Base-by-base conservation (phyloP, 2,797 vertebrate species). In the Steatocranus sp. region DNA sequence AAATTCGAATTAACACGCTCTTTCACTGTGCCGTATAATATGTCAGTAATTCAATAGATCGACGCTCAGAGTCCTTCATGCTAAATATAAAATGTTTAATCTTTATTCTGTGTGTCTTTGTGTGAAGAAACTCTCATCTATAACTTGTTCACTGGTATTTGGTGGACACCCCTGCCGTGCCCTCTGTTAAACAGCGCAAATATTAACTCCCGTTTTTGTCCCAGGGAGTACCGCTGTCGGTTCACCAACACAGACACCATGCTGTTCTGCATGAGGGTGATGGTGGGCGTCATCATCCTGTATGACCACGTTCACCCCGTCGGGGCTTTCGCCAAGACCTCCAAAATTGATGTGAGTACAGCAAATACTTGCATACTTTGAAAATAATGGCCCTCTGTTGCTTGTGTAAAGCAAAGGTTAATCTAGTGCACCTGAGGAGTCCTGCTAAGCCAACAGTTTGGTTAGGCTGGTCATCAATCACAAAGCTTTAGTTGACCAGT, bases 241-340 rank as follows among this genome's bases (percentile, higher is more conserved):
- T 98, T 98, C 96, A 97, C 97, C 93, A 98, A 97, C 95, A 98
- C 97, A 3, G 97, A 98, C 95, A 98, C 97, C 51, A 97, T 98
- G 93, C 95, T 98, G 85, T 98, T 98, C 97, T 98, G 97, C 89
- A 98, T 98, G 97, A 91, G 97, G 89, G 97, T 98, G 92, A 98
- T 98, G 97, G 97, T 98, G 1, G 97, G 97, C 0, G 97, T 98
- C 95, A 98, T 98, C 92, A 98, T 98, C 86, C 97, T 98, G 87
- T 98, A 98, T 0, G 97, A 98, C 93, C 97, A 98, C 1, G 97
- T 98, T 76, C 97, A 98, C 87, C 97, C 97, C 0, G 97, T 98
- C 51, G 97, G 97, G 78, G 97, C 97, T 86, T 98, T 98, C 0
- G 97, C 97, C 27, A 98, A 98, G 95, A 97, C 97, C 89, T 98